These are phyloP conservation scores for Pseudococcus jackbeardsleyi DNA, from an alignment of 2,888 invertebrate genomes.

Conservation along the genomic window DNA sequence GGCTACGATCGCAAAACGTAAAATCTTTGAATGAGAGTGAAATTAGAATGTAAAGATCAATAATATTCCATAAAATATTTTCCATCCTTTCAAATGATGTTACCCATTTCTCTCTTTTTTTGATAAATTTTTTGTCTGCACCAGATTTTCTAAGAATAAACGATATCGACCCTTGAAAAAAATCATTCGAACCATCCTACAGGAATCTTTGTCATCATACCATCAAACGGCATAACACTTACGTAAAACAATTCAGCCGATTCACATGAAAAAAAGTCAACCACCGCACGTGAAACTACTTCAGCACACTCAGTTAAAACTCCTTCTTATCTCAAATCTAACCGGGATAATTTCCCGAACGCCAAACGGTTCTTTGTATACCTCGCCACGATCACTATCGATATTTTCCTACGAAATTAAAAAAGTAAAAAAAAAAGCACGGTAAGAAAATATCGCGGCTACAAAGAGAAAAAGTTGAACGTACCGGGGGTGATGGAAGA, in stretches of 20 bases:
- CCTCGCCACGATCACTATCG: conserved; percentile 2
- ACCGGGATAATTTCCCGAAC: conserved; percentile 6
- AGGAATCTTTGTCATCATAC: too few relatives aligned
- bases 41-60: too few relatives aligned
- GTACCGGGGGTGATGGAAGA: neutral
- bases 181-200: too few relatives aligned
- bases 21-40: too few relatives aligned
- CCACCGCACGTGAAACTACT: neutral
- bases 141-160: too few relatives aligned
- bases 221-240: neutral
- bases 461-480: neutral
- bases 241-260: neutral
- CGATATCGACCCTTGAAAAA: too few relatives aligned
- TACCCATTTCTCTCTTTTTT: too few relatives aligned
- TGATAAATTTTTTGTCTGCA: too few relatives aligned
- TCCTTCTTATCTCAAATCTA: neutral
- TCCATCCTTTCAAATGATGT: too few relatives aligned
- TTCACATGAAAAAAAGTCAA: neutral
- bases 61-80: too few relatives aligned
- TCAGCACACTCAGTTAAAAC: neutral
- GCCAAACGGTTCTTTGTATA: neutral
- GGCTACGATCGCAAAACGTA: too few relatives aligned
- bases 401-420: neutral
- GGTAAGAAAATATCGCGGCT: neutral
- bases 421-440: neutral